These are phyloP conservation scores for Neoarius graeffei DNA, from an alignment of 2,113 vertebrate species.

Conservation along the genomic window DNA sequence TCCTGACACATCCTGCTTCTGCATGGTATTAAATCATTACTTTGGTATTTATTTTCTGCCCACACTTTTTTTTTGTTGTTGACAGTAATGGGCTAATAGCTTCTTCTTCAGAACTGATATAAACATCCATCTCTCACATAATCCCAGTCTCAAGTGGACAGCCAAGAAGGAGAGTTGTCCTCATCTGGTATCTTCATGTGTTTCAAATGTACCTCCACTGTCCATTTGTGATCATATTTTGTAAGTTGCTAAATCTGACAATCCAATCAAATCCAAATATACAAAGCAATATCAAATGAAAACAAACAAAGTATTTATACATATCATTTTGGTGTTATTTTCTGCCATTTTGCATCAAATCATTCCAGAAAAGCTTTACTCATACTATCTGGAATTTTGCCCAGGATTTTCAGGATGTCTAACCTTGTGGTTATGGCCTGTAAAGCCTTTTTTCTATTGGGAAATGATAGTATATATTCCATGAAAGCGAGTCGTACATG, in stretches of 20 bases:
- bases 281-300: background rate
- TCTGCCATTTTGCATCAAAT: no score
- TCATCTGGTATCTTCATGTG: background rate
- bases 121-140: background rate
- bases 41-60: background rate
- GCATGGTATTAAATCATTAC: background rate
- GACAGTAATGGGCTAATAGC: background rate
- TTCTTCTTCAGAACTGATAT: background rate
- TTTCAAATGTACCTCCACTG: background rate
- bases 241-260: background rate
- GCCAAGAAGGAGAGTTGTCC: background rate
- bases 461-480: background rate
- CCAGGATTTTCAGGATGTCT: background rate
- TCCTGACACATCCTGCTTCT: background rate
- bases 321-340: background rate
- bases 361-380: no score
- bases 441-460: background rate
- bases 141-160: background rate
- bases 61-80: background rate
- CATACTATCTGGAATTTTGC: no score
- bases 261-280: background rate
- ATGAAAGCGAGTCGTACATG: no score
- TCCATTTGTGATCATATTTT: background rate
- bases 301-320: background rate
- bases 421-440: background rate